Percentiles rank a stretch among this genome's conserved stretches.
Conservation (phyloP, 2,797 vertebrate genomes). For the Artibeus jamaicensis region DNA sequence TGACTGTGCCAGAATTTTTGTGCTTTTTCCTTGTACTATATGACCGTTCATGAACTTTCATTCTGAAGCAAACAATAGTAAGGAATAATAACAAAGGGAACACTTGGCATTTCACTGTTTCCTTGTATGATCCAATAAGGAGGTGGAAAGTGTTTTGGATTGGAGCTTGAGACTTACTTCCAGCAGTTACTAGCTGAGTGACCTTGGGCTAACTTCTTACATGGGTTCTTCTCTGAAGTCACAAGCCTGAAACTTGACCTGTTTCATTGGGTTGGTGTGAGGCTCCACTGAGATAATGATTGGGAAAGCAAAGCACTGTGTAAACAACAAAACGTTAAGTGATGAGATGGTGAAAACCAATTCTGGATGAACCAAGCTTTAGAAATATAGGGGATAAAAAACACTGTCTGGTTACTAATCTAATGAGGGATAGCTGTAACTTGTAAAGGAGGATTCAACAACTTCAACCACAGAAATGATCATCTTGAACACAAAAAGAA, state of each 20-base stretch:
- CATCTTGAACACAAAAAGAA: neutral
- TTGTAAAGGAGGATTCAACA: neutral
- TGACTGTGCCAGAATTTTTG: neutral
- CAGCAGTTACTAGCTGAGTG: neutral
- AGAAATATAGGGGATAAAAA: neutral
- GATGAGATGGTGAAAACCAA: slow-evolving; percentile 9
- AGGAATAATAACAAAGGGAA: neutral
- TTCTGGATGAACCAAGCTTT: neutral
- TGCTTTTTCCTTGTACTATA: neutral
- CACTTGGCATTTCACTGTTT: neutral
- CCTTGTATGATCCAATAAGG: neutral
- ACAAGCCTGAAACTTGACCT: slow-evolving; percentile 1
- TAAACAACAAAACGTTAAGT: neutral
- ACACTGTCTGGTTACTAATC: neutral
- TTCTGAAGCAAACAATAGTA: slow-evolving; percentile 23
- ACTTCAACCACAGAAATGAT: neutral
- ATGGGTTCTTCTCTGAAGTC: slow-evolving; percentile 7
- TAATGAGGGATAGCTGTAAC: neutral
- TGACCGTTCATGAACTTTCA: slow-evolving; percentile 24
- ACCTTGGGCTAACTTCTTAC: slow-evolving; percentile 6
- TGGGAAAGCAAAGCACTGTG: neutral
- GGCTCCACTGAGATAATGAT: neutral
- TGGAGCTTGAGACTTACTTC: neutral
- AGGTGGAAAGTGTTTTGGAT: neutral
- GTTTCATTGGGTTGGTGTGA: neutral